Percentiles rank a stretch among this genome's conserved stretches.
Evolutionary conservation across 2,113 vertebrate species (phyloP).

Genomic region (Malurus cyaneus): DNA sequence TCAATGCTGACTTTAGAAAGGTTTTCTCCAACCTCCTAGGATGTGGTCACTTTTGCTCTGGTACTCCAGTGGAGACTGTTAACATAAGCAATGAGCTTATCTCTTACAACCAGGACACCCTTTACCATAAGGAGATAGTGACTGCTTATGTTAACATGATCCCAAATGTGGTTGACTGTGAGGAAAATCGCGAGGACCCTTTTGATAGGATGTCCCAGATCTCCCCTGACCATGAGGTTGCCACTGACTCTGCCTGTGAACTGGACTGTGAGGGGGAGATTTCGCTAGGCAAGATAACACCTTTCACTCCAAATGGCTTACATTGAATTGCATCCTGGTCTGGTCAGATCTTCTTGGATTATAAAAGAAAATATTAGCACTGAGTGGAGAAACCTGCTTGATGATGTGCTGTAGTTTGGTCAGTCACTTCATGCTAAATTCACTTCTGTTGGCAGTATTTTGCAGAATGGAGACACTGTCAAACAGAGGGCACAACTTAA

Average conservation of each 20-base stretch:
- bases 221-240: constrained; percentile 75
- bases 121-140: constrained; percentile 82
- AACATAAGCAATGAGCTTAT: constrained; percentile 92
- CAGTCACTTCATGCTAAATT: not conserved
- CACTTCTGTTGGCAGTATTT: not conserved
- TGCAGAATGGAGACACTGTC: not conserved
- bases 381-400: constrained; percentile 2
- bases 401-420: not conserved
- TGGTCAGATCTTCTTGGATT: not conserved
- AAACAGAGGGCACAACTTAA: not conserved
- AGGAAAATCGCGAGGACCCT: constrained; percentile 76
- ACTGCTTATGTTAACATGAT: constrained; percentile 86
- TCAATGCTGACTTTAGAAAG: constrained; percentile 92
- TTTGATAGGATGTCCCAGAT: constrained; percentile 84
- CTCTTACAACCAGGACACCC: constrained; percentile 88
- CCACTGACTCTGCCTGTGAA: constrained; percentile 81
- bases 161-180: constrained; percentile 82
- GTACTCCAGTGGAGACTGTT: constrained; percentile 83
- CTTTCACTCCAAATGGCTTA: constrained; percentile 86
- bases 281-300: constrained; percentile 82
- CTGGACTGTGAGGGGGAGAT: constrained; percentile 85
- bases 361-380: not conserved
- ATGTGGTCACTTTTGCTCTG: constrained; percentile 81
- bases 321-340: constrained; percentile 60
- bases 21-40: constrained; percentile 90